Evolutionary conservation across 2,888 invertebrate species (phyloP).

Genomic region (Dynastes hyllus): DNA sequence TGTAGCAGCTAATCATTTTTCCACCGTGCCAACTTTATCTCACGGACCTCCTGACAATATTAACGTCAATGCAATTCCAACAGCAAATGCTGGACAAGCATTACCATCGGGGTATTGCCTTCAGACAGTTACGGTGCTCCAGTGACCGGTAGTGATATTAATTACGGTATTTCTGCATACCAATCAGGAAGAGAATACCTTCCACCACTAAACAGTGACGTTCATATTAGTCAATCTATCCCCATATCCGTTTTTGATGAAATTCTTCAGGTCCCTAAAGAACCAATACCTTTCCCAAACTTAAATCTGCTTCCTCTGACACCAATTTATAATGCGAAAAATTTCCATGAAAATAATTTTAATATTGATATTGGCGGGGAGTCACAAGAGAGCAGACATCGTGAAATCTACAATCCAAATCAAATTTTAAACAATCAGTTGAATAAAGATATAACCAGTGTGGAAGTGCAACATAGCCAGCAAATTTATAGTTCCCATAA

Average conservation of each 20-base stretch:
- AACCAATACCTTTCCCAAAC: slow-evolving; percentile 78
- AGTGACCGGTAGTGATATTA: slow-evolving; percentile 65
- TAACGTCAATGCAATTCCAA: not conserved
- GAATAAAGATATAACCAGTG: slow-evolving; percentile 24
- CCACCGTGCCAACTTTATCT: slow-evolving; percentile 28
- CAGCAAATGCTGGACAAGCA: slow-evolving; percentile 18
- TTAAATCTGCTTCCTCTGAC: slow-evolving; percentile 71
- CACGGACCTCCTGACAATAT: slow-evolving; percentile 20
- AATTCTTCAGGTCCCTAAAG: slow-evolving; percentile 48
- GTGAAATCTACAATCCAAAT: slow-evolving; percentile 35
- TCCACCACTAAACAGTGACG: slow-evolving; percentile 58
- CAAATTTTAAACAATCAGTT: slow-evolving; percentile 11
- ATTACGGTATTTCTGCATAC: slow-evolving; percentile 51
- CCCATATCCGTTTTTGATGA: slow-evolving; percentile 51
- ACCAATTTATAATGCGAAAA: slow-evolving; percentile 77
- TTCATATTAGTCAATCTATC: slow-evolving; percentile 48
- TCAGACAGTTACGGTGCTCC: slow-evolving; percentile 66
- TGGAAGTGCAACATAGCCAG: slow-evolving; percentile 40
- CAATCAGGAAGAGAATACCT: slow-evolving; percentile 59
- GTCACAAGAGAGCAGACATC: slow-evolving; percentile 45
- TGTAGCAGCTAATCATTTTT: slow-evolving; percentile 46
- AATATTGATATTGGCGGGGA: slow-evolving; percentile 26
- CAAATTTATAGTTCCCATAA: slow-evolving; percentile 28
- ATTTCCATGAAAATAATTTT: slow-evolving; percentile 67
- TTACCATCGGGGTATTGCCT: slow-evolving; percentile 46